phyloP scores from a whole-genome alignment of 1,140 invertebrate species.

The Melanaphis sacchari region DNA sequence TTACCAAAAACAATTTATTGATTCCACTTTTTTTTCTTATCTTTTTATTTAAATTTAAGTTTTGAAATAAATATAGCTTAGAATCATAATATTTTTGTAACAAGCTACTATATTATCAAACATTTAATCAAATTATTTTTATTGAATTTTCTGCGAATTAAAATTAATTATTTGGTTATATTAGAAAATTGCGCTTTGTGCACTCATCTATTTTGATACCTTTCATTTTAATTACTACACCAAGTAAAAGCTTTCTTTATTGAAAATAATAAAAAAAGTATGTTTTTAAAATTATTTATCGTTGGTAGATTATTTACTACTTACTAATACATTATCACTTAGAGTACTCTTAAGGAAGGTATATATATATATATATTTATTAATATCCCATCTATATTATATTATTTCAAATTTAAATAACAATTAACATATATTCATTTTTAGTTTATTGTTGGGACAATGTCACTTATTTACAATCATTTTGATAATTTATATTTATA shows the following conservation, averaged over 20 bases:
- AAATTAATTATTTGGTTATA: background rate
- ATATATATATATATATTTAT: too few species aligned
- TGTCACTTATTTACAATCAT: too few species aligned
- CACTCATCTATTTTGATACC: background rate
- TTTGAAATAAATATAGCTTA: background rate
- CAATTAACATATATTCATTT: too few species aligned
- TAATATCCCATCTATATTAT: too few species aligned
- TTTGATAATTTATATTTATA: too few species aligned
- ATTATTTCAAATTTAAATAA: too few species aligned
- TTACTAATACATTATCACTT: background rate
- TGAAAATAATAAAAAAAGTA: background rate
- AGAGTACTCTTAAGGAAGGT: background rate
- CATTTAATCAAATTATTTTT: background rate
- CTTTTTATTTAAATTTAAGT: background rate
- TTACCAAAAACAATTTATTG: background rate
- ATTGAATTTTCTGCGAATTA: background rate
- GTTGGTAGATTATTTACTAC: background rate
- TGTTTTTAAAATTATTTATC: background rate
- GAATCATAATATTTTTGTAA: background rate
- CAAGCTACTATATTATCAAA: background rate
- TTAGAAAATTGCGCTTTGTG: background rate
- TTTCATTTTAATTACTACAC: background rate
- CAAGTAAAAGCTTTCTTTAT: slow-evolving; percentile 1
- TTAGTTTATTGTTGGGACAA: too few species aligned
- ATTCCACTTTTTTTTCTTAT: background rate